Evolutionary conservation across 2,113 vertebrate species (phyloP).

Genomic region (Corvus moneduloides): DNA sequence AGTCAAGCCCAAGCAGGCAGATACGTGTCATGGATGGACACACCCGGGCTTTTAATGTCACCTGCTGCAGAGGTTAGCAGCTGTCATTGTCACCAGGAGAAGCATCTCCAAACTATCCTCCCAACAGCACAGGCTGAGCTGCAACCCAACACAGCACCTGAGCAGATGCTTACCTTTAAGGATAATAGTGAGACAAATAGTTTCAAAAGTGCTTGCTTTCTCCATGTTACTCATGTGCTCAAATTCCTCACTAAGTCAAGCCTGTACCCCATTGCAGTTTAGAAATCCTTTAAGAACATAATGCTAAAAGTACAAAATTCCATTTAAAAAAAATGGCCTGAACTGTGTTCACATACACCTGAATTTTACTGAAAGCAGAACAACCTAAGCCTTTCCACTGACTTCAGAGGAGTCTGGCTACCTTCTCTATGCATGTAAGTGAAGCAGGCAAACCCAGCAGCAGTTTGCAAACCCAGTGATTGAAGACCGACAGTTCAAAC

Average conservation of each 20-base stretch:
- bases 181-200: background rate
- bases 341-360: background rate
- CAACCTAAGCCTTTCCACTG: background rate
- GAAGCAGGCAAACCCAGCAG: background rate
- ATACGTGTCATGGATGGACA: background rate
- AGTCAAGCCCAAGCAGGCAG: background rate
- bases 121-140: background rate
- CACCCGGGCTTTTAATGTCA: background rate
- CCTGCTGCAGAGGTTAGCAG: background rate
- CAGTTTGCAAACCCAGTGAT: background rate
- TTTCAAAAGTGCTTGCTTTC: background rate
- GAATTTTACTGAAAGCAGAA: background rate
- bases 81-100: background rate
- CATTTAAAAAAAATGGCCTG: rapidly evolving
- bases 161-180: background rate
- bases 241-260: background rate
- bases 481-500: background rate
- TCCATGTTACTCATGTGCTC: background rate
- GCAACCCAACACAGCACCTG: background rate
- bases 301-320: background rate
- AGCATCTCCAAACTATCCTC: background rate
- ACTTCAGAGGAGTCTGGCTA: background rate
- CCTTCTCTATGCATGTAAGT: background rate
- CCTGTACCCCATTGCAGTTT: background rate
- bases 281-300: background rate